These are phyloP conservation scores for Pipistrellus pygmaeus DNA, from an alignment of 2,797 vertebrate genomes.

Conservation along the genomic window DNA sequence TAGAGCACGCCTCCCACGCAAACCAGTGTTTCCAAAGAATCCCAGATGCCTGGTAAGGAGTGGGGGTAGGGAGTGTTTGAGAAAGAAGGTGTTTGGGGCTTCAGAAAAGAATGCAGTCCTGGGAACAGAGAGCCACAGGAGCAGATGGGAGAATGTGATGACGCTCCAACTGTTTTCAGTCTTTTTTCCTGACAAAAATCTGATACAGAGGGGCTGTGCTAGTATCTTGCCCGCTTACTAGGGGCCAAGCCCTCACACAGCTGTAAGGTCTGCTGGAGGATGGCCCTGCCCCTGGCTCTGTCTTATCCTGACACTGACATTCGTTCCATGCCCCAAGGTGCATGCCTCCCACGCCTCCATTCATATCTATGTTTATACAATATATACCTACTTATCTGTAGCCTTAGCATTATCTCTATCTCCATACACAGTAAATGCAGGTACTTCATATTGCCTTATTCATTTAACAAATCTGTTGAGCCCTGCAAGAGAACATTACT, in stretches of 20 bases:
- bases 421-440: not conserved
- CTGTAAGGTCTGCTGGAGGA: not conserved
- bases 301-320: not conserved
- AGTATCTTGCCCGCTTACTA: not conserved
- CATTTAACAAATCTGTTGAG: not conserved
- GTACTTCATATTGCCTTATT: not conserved
- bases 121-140: not conserved
- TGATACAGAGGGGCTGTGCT: not conserved
- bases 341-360: not conserved
- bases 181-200: constrained; percentile 17
- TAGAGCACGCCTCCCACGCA: not conserved
- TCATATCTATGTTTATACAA: not conserved
- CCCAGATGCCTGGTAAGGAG: not conserved
- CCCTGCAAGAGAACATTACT: not conserved
- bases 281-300: not conserved
- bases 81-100: not conserved
- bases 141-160: not conserved
- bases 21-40: not conserved
- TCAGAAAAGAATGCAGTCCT: not conserved
- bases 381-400: not conserved
- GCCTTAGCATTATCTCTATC: not conserved
- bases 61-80: not conserved
- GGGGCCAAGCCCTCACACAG: not conserved
- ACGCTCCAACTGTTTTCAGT: not conserved
- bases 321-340: not conserved